Evolutionary conservation across 2,888 invertebrate species (phyloP).

Genomic region (Galeopsomyia nigrocyanea): DNA sequence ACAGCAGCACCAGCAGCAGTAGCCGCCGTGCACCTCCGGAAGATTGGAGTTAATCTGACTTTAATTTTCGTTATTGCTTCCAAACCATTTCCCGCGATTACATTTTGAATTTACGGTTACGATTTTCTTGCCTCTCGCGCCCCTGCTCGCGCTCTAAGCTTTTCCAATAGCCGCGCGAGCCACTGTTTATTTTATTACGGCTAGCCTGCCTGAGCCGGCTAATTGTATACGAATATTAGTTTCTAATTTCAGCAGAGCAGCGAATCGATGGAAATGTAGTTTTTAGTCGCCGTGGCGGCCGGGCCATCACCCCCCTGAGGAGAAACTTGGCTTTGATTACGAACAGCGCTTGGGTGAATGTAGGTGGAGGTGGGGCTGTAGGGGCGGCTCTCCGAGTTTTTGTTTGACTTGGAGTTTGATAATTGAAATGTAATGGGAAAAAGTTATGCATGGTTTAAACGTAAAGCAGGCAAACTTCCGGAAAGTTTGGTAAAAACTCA

Average conservation of each 20-base stretch:
- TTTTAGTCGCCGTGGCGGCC: neutral
- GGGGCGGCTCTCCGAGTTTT: no score
- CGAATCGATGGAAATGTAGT: conserved; percentile 4
- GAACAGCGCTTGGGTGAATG: no score
- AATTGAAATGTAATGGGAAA: no score
- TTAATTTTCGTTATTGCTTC: conserved; percentile 45
- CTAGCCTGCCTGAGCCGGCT: neutral
- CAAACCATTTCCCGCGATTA: conserved; percentile 36
- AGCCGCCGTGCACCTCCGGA: no score
- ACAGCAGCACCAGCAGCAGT: no score
- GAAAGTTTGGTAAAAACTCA: no score
- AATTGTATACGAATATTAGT: conserved; percentile 30
- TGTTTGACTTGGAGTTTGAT: no score
- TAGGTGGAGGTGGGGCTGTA: no score
- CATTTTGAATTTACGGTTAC: conserved; percentile 43
- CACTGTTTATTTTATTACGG: conserved; percentile 29
- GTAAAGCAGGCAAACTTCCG: no score
- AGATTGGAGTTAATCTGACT: conserved; percentile 43
- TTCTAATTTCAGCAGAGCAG: conserved; percentile 26
- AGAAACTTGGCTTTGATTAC: no score
- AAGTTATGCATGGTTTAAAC: no score
- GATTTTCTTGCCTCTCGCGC: conserved; percentile 18
- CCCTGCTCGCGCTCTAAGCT: neutral
- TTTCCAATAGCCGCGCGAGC: conserved; percentile 21
- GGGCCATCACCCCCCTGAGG: no score